These are phyloP conservation scores for Halcyon senegalensis DNA, from an alignment of 2,113 vertebrate genomes.

Conservation along the genomic window DNA sequence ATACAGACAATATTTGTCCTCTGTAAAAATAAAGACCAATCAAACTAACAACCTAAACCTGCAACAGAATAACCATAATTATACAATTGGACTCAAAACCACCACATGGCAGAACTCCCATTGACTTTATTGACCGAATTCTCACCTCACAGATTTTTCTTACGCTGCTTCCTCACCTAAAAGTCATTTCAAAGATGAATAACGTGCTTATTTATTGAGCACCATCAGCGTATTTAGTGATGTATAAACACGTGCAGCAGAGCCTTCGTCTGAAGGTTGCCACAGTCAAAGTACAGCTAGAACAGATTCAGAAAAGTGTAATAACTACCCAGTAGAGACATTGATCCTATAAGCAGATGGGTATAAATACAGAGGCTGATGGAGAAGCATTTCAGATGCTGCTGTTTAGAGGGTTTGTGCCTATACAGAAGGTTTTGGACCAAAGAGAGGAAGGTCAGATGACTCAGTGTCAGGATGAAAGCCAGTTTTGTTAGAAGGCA, in stretches of 20 bases:
- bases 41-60: background rate
- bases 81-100: background rate
- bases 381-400: background rate
- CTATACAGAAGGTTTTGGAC: background rate
- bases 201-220: background rate
- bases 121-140: background rate
- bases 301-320: background rate
- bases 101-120: background rate
- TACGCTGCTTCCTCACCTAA: background rate
- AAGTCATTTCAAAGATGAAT: background rate
- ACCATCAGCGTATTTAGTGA: background rate
- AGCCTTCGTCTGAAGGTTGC: background rate
- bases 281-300: background rate
- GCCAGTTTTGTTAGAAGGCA: constrained; percentile 15
- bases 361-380: background rate
- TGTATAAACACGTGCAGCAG: background rate
- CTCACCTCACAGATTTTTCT: constrained; percentile 3
- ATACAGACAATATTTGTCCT: background rate
- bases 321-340: background rate
- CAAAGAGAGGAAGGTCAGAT: background rate
- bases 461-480: background rate
- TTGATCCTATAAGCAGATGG: background rate
- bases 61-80: background rate
- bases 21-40: background rate
- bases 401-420: background rate